Base-by-base conservation (phyloP, 2,797 vertebrate genomes). In the Sphenodon punctatus region DNA sequence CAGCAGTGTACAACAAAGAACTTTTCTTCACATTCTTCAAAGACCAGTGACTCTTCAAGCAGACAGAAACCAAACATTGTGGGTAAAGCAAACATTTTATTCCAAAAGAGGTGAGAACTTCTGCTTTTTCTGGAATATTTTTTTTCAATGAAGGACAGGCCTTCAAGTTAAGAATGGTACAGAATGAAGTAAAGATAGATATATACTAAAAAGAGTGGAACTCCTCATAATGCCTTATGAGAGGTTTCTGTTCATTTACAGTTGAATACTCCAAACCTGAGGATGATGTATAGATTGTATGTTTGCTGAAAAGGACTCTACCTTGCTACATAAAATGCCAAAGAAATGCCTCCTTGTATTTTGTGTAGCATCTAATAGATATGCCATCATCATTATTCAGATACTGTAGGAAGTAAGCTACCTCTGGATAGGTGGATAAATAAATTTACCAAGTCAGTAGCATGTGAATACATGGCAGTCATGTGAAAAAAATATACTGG, bases 1-100 rank as follows among this genome's bases (percentile, higher is more conserved):
- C 30, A 34, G 30, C 22, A 25, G 22, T 59, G 59, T 25, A 23
- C 23, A 59, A 59, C 8, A 1, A 3, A 23, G 17, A 36, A 36
- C 56, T 14, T 20, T 58, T 36, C 34, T 59, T 59, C n/a, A n/a
- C n/a, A 25, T 75, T 43, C 22, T 61, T 22, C 72, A 48, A 49
- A 17, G 11, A 5, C 60, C 4, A 49, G 41, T 0, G 0, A 53
- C 20, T 65, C 2, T 16, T 19, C 23, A 13, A 66, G 41, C 12
- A 55, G 45, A 63, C 51, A 6, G 20, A 39, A 58, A 34, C 49
- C 17, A 51, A 67, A 39, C 7, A 7, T 16, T 38, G 2, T 23
- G 72, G 63, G 34, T 2, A 49, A 6, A 36, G n/a, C 63, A 43
- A 30, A 19, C 20, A 19, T 80, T 63, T 43, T 58, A 9, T 17